phyloP scores from a whole-genome alignment of 2,113 vertebrate genomes.

The Vulpes lagopus region DNA sequence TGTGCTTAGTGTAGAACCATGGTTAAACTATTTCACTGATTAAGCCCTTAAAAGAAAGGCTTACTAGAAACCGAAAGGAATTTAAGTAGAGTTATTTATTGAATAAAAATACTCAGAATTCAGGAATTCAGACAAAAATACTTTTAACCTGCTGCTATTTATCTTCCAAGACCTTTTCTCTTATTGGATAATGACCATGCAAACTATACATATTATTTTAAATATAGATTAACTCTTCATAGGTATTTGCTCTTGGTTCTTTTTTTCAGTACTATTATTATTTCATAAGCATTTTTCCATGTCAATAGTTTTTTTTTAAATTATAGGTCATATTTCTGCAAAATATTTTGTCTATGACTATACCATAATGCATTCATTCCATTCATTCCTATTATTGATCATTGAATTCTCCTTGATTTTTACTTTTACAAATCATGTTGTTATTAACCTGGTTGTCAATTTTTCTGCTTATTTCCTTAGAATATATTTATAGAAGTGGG shows the following conservation, averaged over 20 bases:
- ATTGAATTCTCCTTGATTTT: background rate
- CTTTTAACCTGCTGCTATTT: background rate
- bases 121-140: background rate
- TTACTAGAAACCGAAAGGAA: background rate
- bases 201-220: background rate
- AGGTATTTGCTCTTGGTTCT: background rate
- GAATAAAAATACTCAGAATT: background rate
- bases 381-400: background rate
- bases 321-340: background rate
- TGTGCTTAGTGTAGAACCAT: background rate
- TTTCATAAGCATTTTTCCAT: background rate
- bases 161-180: background rate
- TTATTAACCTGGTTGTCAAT: conserved; percentile 50
- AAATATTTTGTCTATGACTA: conserved; percentile 18
- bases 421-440: conserved; percentile 36
- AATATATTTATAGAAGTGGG: conserved; percentile 49
- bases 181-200: background rate
- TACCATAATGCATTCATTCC: background rate
- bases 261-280: background rate
- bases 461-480: conserved; percentile 57
- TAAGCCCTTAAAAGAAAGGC: background rate
- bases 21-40: background rate
- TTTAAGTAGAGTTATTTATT: conserved; percentile 24
- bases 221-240: background rate
- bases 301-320: background rate